Evolutionary conservation across 2,888 invertebrate genomes (phyloP).

Genomic region (Microplitis manilae): DNA sequence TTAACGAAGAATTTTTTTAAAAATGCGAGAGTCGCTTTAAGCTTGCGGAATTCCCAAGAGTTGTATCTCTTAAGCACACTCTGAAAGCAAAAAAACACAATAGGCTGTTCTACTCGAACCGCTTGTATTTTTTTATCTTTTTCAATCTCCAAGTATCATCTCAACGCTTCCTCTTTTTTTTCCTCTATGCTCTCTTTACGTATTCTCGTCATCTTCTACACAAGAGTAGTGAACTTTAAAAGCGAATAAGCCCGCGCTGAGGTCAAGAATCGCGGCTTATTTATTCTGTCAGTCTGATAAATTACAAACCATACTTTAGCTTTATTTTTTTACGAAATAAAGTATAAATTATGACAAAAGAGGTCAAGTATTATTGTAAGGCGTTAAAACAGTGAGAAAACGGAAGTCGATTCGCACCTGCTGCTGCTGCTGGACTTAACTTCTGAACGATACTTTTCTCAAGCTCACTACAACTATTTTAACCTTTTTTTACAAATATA

Average conservation of each 20-base stretch:
- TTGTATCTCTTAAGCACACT: slow-evolving; percentile 31
- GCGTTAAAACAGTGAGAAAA: slow-evolving; percentile 1
- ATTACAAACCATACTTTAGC: neutral
- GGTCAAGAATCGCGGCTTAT: slow-evolving; percentile 25
- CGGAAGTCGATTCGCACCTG: slow-evolving; percentile 18
- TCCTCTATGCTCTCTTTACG: neutral
- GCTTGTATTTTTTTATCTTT: slow-evolving; percentile 17
- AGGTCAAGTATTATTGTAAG: slow-evolving; percentile 27
- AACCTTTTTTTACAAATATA: slow-evolving; percentile 16
- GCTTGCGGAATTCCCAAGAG: slow-evolving; percentile 31
- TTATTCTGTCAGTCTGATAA: slow-evolving; percentile 4
- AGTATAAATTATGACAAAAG: slow-evolving; percentile 4
- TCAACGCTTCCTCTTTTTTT: slow-evolving; percentile 8
- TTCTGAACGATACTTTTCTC: slow-evolving; percentile 8
- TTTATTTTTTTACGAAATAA: neutral
- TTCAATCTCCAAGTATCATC: slow-evolving; percentile 24
- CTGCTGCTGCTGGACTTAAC: neutral
- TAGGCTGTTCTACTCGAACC: slow-evolving; percentile 29
- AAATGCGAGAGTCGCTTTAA: slow-evolving; percentile 30
- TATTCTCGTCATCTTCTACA: slow-evolving; percentile 8
- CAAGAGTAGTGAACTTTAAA: slow-evolving; percentile 4
- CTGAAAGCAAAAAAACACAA: slow-evolving; percentile 28
- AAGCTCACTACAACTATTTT: neutral
- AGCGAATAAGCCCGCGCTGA: neutral
- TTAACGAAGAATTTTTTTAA: slow-evolving; percentile 17